Evolutionary conservation across 2,888 invertebrate species (phyloP).

Genomic region (Geophilus truncorum): DNA sequence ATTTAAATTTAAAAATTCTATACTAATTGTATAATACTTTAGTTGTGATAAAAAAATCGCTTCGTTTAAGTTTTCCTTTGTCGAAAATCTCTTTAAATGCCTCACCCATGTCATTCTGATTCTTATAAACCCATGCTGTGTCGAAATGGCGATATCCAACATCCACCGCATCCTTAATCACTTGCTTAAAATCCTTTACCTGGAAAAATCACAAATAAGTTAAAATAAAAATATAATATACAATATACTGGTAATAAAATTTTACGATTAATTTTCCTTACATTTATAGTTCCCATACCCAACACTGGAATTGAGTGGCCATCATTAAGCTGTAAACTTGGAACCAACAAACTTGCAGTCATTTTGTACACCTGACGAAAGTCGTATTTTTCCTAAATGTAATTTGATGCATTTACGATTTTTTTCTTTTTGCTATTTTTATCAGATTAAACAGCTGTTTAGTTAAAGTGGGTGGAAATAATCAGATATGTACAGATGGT

Average conservation of each 20-base stretch:
- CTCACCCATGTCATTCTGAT: conserved; percentile 47
- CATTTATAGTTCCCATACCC: background rate
- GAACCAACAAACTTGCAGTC: background rate
- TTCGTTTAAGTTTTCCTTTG: conserved; percentile 44
- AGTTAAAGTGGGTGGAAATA: no score
- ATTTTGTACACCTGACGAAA: background rate
- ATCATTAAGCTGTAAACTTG: background rate
- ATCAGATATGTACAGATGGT: no score
- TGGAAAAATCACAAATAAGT: background rate
- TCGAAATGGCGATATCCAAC: conserved; percentile 48
- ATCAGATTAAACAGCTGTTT: no score
- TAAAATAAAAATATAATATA: background rate
- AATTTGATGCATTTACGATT: background rate
- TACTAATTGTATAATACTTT: no score
- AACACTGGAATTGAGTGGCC: background rate
- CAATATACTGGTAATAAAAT: no score
- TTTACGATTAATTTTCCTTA: background rate
- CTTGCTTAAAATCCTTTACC: background rate
- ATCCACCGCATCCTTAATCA: conserved; percentile 43
- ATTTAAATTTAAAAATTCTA: no score
- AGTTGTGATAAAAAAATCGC: conserved; percentile 48
- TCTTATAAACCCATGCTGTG: conserved; percentile 46
- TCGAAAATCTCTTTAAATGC: conserved; percentile 44
- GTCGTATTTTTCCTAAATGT: background rate
- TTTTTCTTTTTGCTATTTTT: no score